A percentile compares a stretch with the other conserved stretches of the same genome.
Conservation (phyloP, 2,888 invertebrate genomes). For the Mayetiola destructor region DNA sequence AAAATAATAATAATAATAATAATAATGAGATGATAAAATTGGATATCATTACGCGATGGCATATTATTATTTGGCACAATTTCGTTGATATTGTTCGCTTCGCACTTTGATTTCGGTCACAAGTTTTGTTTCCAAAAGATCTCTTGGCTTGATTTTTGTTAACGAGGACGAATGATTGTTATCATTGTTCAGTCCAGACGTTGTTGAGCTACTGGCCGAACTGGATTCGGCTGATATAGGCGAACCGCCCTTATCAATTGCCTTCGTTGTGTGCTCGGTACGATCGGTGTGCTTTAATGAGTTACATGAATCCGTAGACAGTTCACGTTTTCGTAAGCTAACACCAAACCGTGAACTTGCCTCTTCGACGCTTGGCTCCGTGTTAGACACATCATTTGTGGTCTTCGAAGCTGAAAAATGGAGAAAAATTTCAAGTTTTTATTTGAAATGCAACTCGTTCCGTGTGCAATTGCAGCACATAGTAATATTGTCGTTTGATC, state of each 20-base stretch:
- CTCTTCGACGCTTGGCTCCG: slow-evolving; percentile 55
- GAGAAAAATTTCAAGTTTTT: no score
- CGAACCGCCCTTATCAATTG: no score
- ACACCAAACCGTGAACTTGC: slow-evolving; percentile 58
- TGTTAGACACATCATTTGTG: slow-evolving; percentile 42
- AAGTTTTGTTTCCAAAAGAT: slow-evolving; percentile 64
- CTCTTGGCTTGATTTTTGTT: slow-evolving; percentile 60
- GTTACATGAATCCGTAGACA: slow-evolving; percentile 43
- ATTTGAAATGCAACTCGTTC: no score
- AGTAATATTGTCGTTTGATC: slow-evolving; percentile 21
- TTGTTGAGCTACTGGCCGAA: slow-evolving; percentile 38
- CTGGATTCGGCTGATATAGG: no score
- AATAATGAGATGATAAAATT: no score
- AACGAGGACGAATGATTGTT: slow-evolving; percentile 25
- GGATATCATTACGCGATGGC: no score
- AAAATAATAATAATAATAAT: no score
- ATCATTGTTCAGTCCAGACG: slow-evolving; percentile 23
- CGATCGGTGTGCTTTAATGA: slow-evolving; percentile 39
- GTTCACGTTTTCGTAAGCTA: slow-evolving; percentile 50
- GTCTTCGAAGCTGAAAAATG: slow-evolving; percentile 21
- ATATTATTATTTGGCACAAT: slow-evolving; percentile 35
- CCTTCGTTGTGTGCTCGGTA: no score
- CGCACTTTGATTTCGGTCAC: slow-evolving; percentile 74
- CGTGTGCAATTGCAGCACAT: neutral
- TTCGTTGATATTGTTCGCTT: slow-evolving; percentile 49